phyloP scores from a whole-genome alignment of 1,140 invertebrate genomes.

The Thaumatotibia leucotreta region DNA sequence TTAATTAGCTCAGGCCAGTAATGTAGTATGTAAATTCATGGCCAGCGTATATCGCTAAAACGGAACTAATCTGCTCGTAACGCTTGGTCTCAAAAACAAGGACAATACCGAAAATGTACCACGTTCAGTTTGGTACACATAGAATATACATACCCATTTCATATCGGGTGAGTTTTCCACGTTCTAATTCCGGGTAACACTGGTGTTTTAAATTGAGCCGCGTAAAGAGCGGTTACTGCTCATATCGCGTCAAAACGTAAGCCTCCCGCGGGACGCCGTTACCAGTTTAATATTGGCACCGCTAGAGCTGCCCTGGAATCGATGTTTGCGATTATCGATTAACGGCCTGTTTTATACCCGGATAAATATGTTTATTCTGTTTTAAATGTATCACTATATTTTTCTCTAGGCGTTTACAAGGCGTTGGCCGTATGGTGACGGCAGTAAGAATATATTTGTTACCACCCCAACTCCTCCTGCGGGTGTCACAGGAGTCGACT shows the following conservation, averaged over 20 bases:
- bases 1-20: too few relatives aligned
- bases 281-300: background rate
- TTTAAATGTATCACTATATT: too few relatives aligned
- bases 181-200: background rate
- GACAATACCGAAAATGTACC: background rate
- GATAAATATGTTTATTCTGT: too few relatives aligned
- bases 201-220: background rate
- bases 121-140: background rate
- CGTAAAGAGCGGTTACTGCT: background rate
- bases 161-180: background rate
- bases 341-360: background rate
- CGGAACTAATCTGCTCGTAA: too few relatives aligned
- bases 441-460: too few relatives aligned
- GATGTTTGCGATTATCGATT: background rate
- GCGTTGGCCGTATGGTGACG: too few relatives aligned
- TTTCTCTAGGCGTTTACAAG: too few relatives aligned
- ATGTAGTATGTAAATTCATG: too few relatives aligned
- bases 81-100: too few relatives aligned
- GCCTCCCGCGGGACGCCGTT: conserved; percentile 8
- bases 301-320: background rate
- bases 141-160: background rate
- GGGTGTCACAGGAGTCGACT: too few relatives aligned
- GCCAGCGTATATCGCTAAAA: too few relatives aligned
- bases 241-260: conserved; percentile 2
- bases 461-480: too few relatives aligned